Evolutionary conservation across 2,797 vertebrate genomes (phyloP).

Genomic region (Cyclura pinguis): DNA sequence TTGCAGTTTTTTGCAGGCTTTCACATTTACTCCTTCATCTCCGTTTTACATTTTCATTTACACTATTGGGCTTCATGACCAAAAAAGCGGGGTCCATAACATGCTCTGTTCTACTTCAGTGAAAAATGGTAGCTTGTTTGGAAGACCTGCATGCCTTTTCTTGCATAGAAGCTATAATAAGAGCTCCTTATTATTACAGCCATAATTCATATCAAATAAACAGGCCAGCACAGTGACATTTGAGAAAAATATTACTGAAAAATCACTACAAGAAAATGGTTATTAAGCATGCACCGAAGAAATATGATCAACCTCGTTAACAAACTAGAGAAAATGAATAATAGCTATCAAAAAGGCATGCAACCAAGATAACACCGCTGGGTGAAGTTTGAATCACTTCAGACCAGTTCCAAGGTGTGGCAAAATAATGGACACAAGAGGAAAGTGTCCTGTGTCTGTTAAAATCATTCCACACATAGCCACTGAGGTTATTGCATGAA

Average conservation of each 20-base stretch:
- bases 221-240: conserved; percentile 68
- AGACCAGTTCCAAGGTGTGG: neutral
- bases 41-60: neutral
- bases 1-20: neutral
- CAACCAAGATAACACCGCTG: conserved; percentile 59
- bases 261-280: conserved; percentile 65
- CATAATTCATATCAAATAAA: conserved; percentile 71
- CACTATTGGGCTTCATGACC: conserved; percentile 1
- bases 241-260: conserved; percentile 66
- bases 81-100: neutral
- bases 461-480: neutral
- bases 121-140: conserved; percentile 35
- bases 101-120: neutral
- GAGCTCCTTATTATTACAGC: conserved; percentile 59
- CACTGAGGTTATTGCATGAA: neutral
- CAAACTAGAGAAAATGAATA: conserved; percentile 66
- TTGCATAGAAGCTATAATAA: conserved; percentile 66
- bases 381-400: conserved; percentile 68
- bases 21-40: neutral
- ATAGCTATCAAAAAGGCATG: conserved; percentile 63
- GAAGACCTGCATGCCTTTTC: conserved; percentile 22
- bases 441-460: neutral
- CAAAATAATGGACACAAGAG: neutral
- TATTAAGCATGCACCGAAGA: conserved; percentile 74
- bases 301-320: conserved; percentile 70